phyloP scores from a whole-genome alignment of 2,797 vertebrate genomes.

The Lepilemur ruficaudatus region DNA sequence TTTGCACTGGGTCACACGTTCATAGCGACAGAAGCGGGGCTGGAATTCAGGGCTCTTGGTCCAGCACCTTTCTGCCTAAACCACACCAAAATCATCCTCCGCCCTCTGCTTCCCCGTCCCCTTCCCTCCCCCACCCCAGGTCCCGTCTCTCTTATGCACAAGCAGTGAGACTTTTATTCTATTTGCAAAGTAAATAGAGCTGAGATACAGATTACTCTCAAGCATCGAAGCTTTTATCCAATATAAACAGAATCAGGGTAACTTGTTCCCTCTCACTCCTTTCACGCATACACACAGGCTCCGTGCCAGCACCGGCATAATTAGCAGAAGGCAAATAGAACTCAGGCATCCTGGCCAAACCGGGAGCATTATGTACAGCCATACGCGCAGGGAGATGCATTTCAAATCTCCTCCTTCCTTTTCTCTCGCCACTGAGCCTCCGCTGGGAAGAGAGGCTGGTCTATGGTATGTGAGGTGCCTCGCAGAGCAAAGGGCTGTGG shows the following conservation, averaged over 20 bases:
- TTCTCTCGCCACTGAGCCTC: background rate
- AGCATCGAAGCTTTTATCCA: conserved; percentile 64
- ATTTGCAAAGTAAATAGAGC: conserved; percentile 72
- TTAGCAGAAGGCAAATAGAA: conserved; percentile 59
- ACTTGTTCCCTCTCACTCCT: conserved; percentile 46
- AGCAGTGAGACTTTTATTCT: conserved; percentile 57
- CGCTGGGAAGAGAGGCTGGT: background rate
- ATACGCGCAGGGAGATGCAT: background rate
- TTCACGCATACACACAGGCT: background rate
- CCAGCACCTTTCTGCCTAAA: background rate
- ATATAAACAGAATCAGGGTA: conserved; percentile 72
- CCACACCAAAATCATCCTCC: background rate
- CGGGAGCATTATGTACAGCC: no score
- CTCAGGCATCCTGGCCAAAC: conserved; percentile 6
- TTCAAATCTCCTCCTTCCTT: background rate
- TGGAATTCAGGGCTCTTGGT: background rate
- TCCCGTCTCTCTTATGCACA: background rate
- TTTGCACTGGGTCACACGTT: background rate
- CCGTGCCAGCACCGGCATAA: background rate
- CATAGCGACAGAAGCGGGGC: background rate
- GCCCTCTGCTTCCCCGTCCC: background rate
- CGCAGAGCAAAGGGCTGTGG: background rate
- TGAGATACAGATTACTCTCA: conserved; percentile 65
- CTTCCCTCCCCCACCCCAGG: background rate
- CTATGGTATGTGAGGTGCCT: no score